A percentile compares a stretch with the other conserved stretches of the same genome.
Conservation (phyloP, 2,113 vertebrate species). For the Pygathrix nemaeus region DNA sequence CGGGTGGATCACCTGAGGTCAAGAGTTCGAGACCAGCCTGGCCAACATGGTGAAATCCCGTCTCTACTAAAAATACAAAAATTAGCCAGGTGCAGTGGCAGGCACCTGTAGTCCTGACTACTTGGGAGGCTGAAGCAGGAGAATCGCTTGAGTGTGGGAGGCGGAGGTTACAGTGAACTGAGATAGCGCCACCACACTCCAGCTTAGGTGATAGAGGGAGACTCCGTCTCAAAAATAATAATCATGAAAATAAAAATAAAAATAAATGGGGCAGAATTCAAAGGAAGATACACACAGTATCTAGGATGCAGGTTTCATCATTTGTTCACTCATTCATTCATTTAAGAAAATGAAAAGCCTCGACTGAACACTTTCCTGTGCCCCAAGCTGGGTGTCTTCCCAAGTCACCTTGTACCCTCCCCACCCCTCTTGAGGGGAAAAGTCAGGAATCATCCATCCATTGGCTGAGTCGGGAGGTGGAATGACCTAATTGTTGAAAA, state of each 20-base stretch:
- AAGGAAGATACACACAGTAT: neutral
- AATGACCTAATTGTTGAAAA: neutral
- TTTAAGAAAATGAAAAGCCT: neutral
- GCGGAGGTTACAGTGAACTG: neutral
- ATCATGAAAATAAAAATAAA: neutral
- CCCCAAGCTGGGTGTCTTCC: neutral
- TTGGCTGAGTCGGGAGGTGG: accelerated
- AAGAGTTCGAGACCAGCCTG: neutral
- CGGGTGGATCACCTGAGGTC: neutral
- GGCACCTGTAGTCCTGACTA: neutral
- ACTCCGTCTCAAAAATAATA: neutral
- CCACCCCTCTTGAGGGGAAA: neutral
- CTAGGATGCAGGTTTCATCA: accelerated
- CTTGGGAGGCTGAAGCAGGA: neutral
- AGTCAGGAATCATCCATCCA: neutral
- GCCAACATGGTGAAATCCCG: neutral
- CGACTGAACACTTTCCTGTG: accelerated
- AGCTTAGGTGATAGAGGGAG: neutral
- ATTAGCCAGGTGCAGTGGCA: neutral
- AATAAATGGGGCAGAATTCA: neutral
- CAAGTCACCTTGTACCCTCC: neutral
- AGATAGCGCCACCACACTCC: neutral
- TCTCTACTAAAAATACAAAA: neutral
- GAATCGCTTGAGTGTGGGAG: neutral
- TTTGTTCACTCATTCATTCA: neutral